Conservation (phyloP, 2,888 invertebrate species). For the Rhamnusium bicolor region DNA sequence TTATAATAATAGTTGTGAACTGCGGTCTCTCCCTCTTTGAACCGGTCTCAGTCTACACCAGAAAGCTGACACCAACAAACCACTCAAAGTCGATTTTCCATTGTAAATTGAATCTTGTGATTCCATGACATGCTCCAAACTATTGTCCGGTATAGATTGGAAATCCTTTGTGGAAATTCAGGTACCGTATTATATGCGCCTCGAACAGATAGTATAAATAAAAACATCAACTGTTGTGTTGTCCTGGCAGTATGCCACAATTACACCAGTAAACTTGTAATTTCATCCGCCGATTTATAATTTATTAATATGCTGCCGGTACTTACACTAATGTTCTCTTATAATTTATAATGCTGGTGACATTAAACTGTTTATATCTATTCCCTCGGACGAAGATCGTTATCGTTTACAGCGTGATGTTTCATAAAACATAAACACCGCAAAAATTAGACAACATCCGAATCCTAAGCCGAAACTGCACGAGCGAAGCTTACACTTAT, state of each 20-base stretch:
- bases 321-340: no score
- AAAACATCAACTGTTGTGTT: slow-evolving; percentile 5
- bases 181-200: slow-evolving; percentile 25
- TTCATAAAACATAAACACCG: no score
- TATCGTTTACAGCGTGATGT: no score
- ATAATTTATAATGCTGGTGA: no score
- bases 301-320: no score
- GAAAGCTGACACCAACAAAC: slow-evolving; percentile 39
- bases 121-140: slow-evolving; percentile 34
- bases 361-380: no score
- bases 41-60: slow-evolving; percentile 23
- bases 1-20: slow-evolving; percentile 10
- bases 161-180: slow-evolving; percentile 46
- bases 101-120: slow-evolving; percentile 50
- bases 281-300: no score
- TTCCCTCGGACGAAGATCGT: no score
- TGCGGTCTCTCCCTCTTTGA: slow-evolving; percentile 9
- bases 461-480: no score
- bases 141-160: slow-evolving; percentile 49
- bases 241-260: background rate
- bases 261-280: no score
- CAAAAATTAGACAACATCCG: no score
- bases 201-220: slow-evolving; percentile 9
- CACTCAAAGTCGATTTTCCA: slow-evolving; percentile 47
- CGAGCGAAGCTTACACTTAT: no score